Evolutionary conservation across 1,140 invertebrate genomes (phyloP), one percentile per base, ranked within the genome.

Genomic region (Leptinotarsa undecemlineata): DNA sequence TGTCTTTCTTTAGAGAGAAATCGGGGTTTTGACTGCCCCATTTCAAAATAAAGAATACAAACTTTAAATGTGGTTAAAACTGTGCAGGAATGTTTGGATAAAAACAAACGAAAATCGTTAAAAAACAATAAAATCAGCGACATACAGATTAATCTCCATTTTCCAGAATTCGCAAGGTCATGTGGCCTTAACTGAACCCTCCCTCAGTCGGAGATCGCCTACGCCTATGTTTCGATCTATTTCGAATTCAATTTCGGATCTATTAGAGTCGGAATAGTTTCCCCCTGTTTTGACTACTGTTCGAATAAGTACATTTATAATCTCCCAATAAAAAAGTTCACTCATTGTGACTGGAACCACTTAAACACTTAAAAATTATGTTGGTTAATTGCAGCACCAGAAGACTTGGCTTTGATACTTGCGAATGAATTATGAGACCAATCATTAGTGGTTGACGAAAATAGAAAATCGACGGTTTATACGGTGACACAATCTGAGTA

Each of bases 261-360:
- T 77, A 74, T 71, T 72, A 71, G 60, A n/a, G 63, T 26, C 62
- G 48, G 4, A 19, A 64, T 23, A 61, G 63, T 64, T 48, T 63
- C 72, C 76, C 76, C 77, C 63, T 79, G 79, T 81, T 81, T 81
- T 77, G 79, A 79, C 79, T 81, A 79, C 78, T 72, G 75, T 75
- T 76, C 57, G 72, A 48, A 70, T 73, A 64, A 64, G 63, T 21
- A 57, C 64, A 63, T 76, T 77, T 79, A 72, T 80, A 80, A 80
- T 79, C 73, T 64, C 67, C 60, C 11, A 69, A 77, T 77, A 64
- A 73, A 74, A 66, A 57, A 61, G 15, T 14, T 21, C n/a, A 62
- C 26, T 72, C 26, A 72, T 64, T 62, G 48, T 48, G 47, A 60
- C 72, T 66, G 33, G 68, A 73, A 73, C 72, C 75, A 76, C 75